Evolutionary conservation across 2,113 vertebrate genomes (phyloP), one percentile per base, ranked within the genome.

Genomic region (Thalassoma bifasciatum): DNA sequence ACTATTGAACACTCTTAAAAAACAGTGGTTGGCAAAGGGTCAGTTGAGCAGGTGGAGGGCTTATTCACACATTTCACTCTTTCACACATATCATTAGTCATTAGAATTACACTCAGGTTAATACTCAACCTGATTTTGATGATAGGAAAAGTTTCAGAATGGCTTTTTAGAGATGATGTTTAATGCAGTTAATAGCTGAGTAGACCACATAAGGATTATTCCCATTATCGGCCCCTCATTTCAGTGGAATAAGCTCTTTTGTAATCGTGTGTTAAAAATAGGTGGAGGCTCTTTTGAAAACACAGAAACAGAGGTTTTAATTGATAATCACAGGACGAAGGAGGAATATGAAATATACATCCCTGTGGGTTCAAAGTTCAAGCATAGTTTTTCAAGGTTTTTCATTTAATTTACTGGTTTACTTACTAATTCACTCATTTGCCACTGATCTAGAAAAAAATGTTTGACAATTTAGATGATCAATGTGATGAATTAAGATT

Each of bases 21-120:
- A 84, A 54, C 7, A 1, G 34, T 51, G 61, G 52, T 46, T 66
- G 54, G 66, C 52, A 60, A 49, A n/a, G 19, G 64, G 64, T 84
- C 56, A 77, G 72, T 22, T 51, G 36, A 81, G 59, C 70, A 83
- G 67, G 76, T 86, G 69, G 42, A 69, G 19, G 59, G 46, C 37
- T 72, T 72, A 76, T 83, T 86, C 72, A 71, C 71, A 73, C 85
- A 70, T 46, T 61, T 72, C 67, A 38, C 49, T 71, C 53, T 47
- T 60, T 49, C 36, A 23, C 61, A 73, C 47, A n/a, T 64, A 71
- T 72, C 34, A 36, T 47, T 16, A 53, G 68, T 72, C 71, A 78
- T 72, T 38, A 23, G 16, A 22, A 26, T 38, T 30, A 52, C 51
- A 63, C 77, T 79, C 47, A 13, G 70, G 59, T 84, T 86, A 77